A percentile compares a stretch with the other conserved stretches of the same genome.
Evolutionary conservation across 2,888 invertebrate species (phyloP).

Genomic region (Hirtodrosophila trivittata): DNA sequence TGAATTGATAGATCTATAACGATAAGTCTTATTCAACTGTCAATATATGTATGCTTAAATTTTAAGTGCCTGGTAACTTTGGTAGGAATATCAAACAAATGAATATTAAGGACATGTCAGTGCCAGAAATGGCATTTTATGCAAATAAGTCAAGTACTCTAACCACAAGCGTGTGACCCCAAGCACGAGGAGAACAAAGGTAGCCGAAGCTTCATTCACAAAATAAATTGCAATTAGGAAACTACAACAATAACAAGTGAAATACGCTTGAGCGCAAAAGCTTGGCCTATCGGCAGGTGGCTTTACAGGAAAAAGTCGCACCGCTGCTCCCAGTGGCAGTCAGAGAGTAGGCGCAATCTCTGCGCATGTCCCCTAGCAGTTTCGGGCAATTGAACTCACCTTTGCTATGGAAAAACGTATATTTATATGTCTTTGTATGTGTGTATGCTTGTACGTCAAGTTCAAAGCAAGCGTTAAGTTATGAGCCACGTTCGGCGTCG

Average conservation of each 20-base stretch:
- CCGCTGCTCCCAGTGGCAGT: conserved; percentile 12
- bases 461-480: conserved; percentile 70
- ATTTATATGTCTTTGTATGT: neutral
- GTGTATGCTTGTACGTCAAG: conserved; percentile 56
- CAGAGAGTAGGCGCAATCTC: conserved; percentile 31
- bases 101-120: neutral
- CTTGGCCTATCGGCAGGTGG: neutral
- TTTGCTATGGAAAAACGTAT: conserved; percentile 38
- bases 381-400: conserved; percentile 68
- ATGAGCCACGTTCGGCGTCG: conserved; percentile 38
- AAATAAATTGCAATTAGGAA: conserved; percentile 50
- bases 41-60: no score
- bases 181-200: conserved; percentile 7
- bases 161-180: neutral
- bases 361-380: conserved; percentile 69
- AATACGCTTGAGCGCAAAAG: conserved; percentile 6
- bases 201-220: conserved; percentile 51
- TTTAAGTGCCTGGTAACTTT: no score
- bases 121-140: neutral
- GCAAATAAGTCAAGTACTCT: neutral
- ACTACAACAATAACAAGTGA: conserved; percentile 18
- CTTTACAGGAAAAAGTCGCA: neutral
- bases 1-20: no score
- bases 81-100: no score
- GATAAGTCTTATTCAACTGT: no score